Conservation (phyloP, 2,113 vertebrate genomes). For the Collichthys lucidus region DNA sequence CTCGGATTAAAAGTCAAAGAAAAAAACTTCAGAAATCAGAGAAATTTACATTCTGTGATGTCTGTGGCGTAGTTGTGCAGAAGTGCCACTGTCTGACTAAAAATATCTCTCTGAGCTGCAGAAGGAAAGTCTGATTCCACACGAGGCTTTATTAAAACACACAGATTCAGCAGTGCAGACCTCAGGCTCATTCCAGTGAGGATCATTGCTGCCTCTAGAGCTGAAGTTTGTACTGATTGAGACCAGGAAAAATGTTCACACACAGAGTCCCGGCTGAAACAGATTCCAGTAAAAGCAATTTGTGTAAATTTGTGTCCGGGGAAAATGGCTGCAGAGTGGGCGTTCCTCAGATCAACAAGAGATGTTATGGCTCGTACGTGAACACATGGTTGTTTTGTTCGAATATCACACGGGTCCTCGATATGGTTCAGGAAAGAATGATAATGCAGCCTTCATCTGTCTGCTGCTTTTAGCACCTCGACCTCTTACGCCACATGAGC, state of each 20-base stretch:
- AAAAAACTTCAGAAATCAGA: constrained; percentile 41
- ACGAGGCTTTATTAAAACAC: constrained; percentile 71
- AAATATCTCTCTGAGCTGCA: constrained; percentile 67
- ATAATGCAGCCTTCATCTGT: constrained; percentile 19
- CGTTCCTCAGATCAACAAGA: constrained; percentile 28
- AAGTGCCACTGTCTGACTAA: constrained; percentile 63
- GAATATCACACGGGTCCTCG: constrained; percentile 16
- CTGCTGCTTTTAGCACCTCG: constrained; percentile 17
- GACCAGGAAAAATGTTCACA: constrained; percentile 51
- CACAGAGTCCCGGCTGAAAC: constrained; percentile 44
- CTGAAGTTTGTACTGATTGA: constrained; percentile 47
- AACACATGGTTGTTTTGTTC: constrained; percentile 12
- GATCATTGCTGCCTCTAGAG: constrained; percentile 57
- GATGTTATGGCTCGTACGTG: constrained; percentile 13
- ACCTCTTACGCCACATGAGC: constrained; percentile 13
- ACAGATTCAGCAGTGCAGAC: constrained; percentile 66
- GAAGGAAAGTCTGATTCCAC: constrained; percentile 72
- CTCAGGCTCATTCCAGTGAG: constrained; percentile 60
- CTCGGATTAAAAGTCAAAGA: not conserved
- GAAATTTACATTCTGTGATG: constrained; percentile 38
- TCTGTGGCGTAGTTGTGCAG: constrained; percentile 50
- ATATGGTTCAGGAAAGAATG: constrained; percentile 16
- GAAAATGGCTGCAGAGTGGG: constrained; percentile 51
- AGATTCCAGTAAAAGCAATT: constrained; percentile 67
- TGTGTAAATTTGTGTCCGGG: constrained; percentile 56